Percentiles rank a stretch among this genome's conserved stretches.
These are phyloP conservation scores for Melanotaenia trifasciata DNA, from an alignment of 2,797 vertebrate species.

Conservation along the genomic window DNA sequence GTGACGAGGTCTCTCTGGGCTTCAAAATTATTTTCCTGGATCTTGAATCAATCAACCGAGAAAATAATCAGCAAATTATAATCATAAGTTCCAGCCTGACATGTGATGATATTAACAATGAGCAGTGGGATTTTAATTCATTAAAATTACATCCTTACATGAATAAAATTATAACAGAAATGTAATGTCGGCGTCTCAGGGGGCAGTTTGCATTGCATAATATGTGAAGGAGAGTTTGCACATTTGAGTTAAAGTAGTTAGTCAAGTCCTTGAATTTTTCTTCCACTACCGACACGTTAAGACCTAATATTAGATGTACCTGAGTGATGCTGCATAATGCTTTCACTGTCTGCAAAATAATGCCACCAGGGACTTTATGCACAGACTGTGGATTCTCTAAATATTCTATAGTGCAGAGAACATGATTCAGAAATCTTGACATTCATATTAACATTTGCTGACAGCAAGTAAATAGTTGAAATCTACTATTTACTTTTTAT, in stretches of 20 bases:
- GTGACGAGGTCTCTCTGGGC: background rate
- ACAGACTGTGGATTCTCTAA: too few relatives aligned
- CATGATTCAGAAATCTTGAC: background rate
- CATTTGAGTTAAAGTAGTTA: background rate
- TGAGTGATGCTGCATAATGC: too few relatives aligned
- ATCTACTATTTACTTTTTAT: too few relatives aligned
- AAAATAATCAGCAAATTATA: background rate
- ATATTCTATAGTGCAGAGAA: background rate
- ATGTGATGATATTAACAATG: background rate
- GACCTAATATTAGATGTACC: too few relatives aligned
- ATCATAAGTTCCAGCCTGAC: background rate
- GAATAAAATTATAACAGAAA: background rate
- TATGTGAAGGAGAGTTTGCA: background rate
- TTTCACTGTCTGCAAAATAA: too few relatives aligned
- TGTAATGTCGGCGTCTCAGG: background rate
- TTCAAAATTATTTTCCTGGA: background rate
- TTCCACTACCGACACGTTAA: background rate
- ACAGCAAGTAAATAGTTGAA: too few relatives aligned
- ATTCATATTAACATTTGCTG: too few relatives aligned
- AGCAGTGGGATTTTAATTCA: background rate
- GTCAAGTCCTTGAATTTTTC: background rate
- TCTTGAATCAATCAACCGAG: background rate
- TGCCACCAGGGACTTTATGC: too few relatives aligned
- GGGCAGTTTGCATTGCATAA: too few relatives aligned
- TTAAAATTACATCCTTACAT: background rate